Conservation (phyloP, 2,113 vertebrate species). For the Eupsittula cactorum region DNA sequence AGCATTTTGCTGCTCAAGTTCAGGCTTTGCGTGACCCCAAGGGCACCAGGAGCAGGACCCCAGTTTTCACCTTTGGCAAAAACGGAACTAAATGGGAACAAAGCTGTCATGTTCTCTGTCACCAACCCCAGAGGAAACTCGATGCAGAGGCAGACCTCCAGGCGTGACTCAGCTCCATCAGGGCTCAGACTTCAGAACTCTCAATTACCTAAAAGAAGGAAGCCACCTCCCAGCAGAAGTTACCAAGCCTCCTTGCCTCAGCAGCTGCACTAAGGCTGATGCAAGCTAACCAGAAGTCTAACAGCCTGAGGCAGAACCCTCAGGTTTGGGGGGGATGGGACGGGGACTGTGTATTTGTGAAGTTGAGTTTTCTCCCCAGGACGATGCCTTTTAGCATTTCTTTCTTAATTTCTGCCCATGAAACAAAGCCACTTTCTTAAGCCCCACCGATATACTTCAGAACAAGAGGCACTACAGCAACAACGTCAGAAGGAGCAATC, state of each 20-base stretch:
- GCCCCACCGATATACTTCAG: background rate
- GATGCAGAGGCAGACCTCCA: background rate
- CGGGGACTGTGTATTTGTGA: background rate
- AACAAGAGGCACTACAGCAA: background rate
- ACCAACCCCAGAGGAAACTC: background rate
- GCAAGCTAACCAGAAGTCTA: background rate
- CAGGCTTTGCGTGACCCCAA: background rate
- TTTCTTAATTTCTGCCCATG: background rate
- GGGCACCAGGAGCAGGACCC: rapidly evolving
- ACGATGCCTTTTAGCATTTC: background rate
- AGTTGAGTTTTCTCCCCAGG: background rate
- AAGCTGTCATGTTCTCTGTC: background rate
- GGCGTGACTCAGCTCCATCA: background rate
- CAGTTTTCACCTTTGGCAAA: background rate
- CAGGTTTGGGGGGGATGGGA: background rate
- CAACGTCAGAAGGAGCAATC: background rate
- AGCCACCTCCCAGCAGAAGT: background rate
- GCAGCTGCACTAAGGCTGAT: background rate
- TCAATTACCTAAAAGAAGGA: background rate
- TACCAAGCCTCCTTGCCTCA: background rate
- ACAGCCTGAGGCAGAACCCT: background rate
- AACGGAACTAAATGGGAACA: background rate
- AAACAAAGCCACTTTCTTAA: background rate
- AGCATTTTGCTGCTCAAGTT: background rate
- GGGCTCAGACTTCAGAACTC: background rate